phyloP scores from a whole-genome alignment of 2,797 vertebrate species.

The Erpetoichthys calabaricus region DNA sequence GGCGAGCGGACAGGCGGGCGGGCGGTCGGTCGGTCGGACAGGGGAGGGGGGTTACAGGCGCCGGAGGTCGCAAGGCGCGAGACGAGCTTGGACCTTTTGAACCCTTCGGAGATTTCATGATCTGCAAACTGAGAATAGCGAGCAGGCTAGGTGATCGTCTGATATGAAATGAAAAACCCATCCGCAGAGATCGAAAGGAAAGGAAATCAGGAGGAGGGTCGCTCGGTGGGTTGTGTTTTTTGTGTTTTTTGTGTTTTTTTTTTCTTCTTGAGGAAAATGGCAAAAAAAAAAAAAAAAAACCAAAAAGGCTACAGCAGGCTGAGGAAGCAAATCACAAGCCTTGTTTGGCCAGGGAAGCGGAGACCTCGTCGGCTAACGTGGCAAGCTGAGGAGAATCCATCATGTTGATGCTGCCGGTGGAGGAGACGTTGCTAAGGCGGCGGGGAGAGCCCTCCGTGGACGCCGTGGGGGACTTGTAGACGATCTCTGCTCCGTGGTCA shows the following conservation, averaged over 20 bases:
- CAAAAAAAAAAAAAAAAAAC: constrained; percentile 18
- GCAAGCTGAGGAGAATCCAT: constrained; percentile 87
- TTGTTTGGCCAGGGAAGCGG: constrained; percentile 90
- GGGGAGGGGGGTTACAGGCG: background rate
- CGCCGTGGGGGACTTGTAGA: constrained; percentile 62
- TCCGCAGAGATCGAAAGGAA: no score
- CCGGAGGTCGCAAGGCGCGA: background rate
- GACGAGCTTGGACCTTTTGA: no score
- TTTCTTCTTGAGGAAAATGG: constrained; percentile 13
- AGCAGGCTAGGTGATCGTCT: no score
- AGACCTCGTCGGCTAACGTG: constrained; percentile 90
- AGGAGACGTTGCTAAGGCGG: constrained; percentile 91
- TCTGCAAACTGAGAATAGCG: no score
- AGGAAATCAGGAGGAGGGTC: no score
- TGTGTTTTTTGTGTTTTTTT: constrained; percentile 23
- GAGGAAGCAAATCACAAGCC: constrained; percentile 71
- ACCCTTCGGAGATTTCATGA: no score
- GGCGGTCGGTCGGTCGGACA: constrained; percentile 33
- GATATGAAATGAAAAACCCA: no score
- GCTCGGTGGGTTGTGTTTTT: constrained; percentile 25
- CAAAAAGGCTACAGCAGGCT: constrained; percentile 4
- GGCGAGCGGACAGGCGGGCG: constrained; percentile 15
- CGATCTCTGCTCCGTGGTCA: constrained; percentile 94
- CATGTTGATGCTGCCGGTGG: constrained; percentile 91
- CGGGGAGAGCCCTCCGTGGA: constrained; percentile 80